phyloP scores from a whole-genome alignment of 2,888 invertebrate genomes.

The Fragum sueziense region DNA sequence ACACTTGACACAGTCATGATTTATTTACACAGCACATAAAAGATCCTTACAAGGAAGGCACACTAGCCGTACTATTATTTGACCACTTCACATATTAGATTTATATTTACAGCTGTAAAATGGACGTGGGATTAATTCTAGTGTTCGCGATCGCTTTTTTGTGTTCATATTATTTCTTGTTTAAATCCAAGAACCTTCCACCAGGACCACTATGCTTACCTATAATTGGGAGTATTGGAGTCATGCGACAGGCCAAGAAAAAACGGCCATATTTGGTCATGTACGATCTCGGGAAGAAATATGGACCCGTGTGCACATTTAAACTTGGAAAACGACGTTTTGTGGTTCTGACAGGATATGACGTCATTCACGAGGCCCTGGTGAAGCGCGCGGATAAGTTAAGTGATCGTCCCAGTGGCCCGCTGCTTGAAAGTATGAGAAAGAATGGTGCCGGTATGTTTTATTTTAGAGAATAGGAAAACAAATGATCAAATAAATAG shows the following conservation, averaged over 20 bases:
- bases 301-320: conserved; percentile 53
- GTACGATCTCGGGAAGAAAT: conserved; percentile 15
- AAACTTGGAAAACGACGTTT: conserved; percentile 33
- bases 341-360: conserved; percentile 50
- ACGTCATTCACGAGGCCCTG: conserved; percentile 53
- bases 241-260: conserved; percentile 13
- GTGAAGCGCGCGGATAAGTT: conserved; percentile 45
- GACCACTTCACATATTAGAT: too few relatives aligned
- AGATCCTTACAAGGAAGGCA: too few relatives aligned
- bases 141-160: conserved; percentile 1
- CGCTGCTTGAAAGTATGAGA: neutral
- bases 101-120: too few relatives aligned
- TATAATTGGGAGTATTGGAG: conserved; percentile 10
- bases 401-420: conserved; percentile 28
- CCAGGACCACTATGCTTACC: conserved; percentile 50
- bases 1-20: too few relatives aligned
- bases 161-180: conserved; percentile 8
- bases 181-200: conserved; percentile 29
- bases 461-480: too few relatives aligned
- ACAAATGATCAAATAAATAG: too few relatives aligned
- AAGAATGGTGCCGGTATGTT: neutral
- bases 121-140: conserved; percentile 3
- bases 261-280: conserved; percentile 29
- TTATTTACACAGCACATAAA: too few relatives aligned
- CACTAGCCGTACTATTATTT: too few relatives aligned